Evolutionary conservation across 2,797 vertebrate genomes (phyloP).

Genomic region (Rhincodon typus): DNA sequence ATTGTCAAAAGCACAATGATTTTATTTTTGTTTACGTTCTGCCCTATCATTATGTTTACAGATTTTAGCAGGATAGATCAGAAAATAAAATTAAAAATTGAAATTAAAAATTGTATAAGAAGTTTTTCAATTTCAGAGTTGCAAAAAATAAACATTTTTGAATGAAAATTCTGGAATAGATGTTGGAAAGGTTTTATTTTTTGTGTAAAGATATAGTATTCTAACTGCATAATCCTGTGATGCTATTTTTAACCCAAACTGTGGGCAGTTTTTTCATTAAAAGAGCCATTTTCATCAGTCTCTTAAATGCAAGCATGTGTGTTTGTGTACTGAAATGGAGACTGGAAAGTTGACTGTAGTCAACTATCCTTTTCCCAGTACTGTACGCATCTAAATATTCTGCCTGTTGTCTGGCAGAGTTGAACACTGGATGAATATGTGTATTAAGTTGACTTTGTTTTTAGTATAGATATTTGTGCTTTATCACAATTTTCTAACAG

Average conservation of each 20-base stretch:
- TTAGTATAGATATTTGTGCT: not conserved
- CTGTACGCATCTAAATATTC: not conserved
- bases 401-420: conserved; percentile 5
- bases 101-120: not conserved
- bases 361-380: not conserved
- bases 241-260: not conserved
- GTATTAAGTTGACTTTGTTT: not conserved
- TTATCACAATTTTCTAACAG: not conserved
- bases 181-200: not conserved
- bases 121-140: not conserved
- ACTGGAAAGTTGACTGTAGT: not conserved
- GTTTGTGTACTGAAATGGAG: not conserved
- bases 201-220: not conserved
- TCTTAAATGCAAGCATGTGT: not conserved
- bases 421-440: conserved; percentile 22
- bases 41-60: not conserved
- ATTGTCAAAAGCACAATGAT: not conserved
- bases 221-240: not conserved
- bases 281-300: not conserved
- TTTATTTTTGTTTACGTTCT: not conserved
- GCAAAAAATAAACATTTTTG: not conserved
- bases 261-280: conserved; percentile 1
- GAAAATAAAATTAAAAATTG: not conserved
- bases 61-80: not conserved
- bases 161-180: not conserved